phyloP scores from a whole-genome alignment of 2,888 invertebrate species.

The Subacronicta megacephala region DNA sequence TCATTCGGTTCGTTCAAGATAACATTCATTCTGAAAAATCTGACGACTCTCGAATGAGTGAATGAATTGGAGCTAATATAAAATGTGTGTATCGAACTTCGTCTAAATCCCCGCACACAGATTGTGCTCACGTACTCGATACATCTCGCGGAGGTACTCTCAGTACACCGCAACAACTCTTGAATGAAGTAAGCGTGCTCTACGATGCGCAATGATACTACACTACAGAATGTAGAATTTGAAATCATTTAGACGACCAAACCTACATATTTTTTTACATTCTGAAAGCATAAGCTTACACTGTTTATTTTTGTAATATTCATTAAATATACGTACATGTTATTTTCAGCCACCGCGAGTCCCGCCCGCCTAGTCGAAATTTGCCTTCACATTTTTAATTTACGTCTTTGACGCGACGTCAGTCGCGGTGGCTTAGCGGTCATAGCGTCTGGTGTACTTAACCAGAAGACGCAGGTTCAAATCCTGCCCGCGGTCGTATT shows the following conservation, averaged over 20 bases:
- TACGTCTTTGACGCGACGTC: no score
- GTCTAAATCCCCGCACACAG: slow-evolving; percentile 8
- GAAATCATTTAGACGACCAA: slow-evolving; percentile 23
- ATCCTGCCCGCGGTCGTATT: no score
- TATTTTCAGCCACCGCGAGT: no score
- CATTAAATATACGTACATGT: no score
- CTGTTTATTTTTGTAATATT: no score
- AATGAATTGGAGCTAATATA: background rate
- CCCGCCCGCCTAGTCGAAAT: no score
- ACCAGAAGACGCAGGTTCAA: no score
- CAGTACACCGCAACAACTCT: slow-evolving; percentile 46
- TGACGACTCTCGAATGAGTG: background rate
- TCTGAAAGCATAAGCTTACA: no score
- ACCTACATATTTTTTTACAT: no score
- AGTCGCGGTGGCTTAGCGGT: no score
- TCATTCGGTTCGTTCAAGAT: background rate
- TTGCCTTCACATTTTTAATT: no score
- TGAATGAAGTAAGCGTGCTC: slow-evolving; percentile 9
- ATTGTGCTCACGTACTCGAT: slow-evolving; percentile 21
- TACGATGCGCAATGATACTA: slow-evolving; percentile 36
- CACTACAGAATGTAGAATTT: slow-evolving; percentile 36
- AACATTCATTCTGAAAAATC: background rate
- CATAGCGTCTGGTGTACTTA: no score
- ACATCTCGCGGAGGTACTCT: slow-evolving; percentile 27
- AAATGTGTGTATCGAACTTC: slow-evolving; percentile 1